These are phyloP conservation scores for Ericerus pela DNA, from an alignment of 1,140 invertebrate species.

Conservation along the genomic window DNA sequence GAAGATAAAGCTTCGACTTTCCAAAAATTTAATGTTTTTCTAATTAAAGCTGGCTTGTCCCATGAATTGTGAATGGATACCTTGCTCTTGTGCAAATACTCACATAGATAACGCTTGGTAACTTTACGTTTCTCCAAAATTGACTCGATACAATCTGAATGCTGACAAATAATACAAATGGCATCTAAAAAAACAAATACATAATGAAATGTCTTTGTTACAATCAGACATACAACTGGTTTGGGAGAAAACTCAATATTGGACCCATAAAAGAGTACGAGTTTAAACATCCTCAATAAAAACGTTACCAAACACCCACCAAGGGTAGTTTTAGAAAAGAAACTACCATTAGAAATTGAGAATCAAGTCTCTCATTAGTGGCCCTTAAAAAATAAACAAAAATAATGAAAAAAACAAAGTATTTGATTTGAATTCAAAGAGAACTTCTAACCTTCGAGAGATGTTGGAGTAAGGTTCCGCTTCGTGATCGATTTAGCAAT, in stretches of 20 bases:
- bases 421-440: not conserved
- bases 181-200: slow-evolving; percentile 32
- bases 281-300: too few relatives aligned
- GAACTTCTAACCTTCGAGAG: not conserved
- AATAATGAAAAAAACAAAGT: not conserved
- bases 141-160: slow-evolving; percentile 29
- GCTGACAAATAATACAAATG: slow-evolving; percentile 30
- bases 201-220: not conserved
- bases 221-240: too few relatives aligned
- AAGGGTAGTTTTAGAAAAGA: too few relatives aligned
- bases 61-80: slow-evolving; percentile 29
- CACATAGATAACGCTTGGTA: slow-evolving; percentile 34
- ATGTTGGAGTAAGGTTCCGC: not conserved
- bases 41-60: slow-evolving; percentile 34
- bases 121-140: slow-evolving; percentile 33
- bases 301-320: too few relatives aligned
- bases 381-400: too few relatives aligned
- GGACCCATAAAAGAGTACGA: too few relatives aligned
- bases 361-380: too few relatives aligned
- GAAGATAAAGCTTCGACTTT: too few relatives aligned
- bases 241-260: too few relatives aligned
- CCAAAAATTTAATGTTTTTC: slow-evolving; percentile 32
- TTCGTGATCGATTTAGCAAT: not conserved
- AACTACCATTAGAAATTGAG: too few relatives aligned
- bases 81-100: slow-evolving; percentile 32